Evolutionary conservation across 2,113 vertebrate genomes (phyloP), one percentile per base, ranked within the genome.

Genomic region (Puntigrus tetrazona): DNA sequence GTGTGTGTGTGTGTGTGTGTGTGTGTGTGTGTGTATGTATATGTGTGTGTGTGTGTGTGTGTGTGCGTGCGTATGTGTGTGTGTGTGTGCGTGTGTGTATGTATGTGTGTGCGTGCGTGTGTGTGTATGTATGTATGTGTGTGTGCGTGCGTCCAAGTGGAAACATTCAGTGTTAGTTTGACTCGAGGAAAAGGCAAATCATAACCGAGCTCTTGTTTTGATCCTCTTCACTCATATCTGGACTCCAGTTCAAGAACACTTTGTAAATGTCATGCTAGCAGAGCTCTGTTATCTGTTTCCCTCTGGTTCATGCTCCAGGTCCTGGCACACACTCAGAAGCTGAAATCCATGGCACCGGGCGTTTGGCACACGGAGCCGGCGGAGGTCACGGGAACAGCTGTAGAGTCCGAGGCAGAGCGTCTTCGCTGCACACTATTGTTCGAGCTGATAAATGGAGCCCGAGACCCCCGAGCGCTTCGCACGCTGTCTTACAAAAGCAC

Each of bases 271-370:
- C 16, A 69, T 45, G 77, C 13, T 47, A 27, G 50, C 36, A 78
- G 52, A 22, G n/a, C 52, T 77, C 31, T 38, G 75, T 78, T 78
- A 78, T 78, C 55, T 18, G 75, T 77, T 5, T 14, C 50, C 43
- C 31, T 52, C 45, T 25, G 45, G 3, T 38, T 16, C 20, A 7
- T 76, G 57, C 83, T 90, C 81, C 81, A 79, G 16, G 43, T n/a
- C 63, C 52, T 91, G 91, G 88, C 87, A 45, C n/a, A 78, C 69
- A 61, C 86, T 87, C 89, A 87, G 45, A 81, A 52, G 81, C 78
- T 84, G 69, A 84, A 79, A 18, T 87, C 70, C 52, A 69, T 69
- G 27, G 18, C 38, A 3, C 43, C 22, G 29, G 78, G 41, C n/a
- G 55, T 78, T 55, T 59, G 63, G 72, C 73, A 78, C 81, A 41